These are phyloP conservation scores for Anastrepha ludens DNA, from an alignment of 1,140 invertebrate species.

Conservation along the genomic window DNA sequence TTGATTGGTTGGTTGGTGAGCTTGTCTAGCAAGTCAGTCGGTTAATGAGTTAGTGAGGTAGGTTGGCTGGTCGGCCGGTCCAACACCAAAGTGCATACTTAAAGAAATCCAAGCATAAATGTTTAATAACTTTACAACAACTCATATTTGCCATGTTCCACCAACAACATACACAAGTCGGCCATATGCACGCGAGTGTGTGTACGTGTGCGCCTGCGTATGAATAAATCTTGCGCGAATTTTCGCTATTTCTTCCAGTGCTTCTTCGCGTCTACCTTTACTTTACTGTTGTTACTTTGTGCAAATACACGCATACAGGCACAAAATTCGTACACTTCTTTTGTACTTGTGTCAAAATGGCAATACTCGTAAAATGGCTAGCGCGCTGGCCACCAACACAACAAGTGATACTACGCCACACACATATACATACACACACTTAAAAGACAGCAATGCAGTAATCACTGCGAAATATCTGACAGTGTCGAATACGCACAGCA, in stretches of 20 bases:
- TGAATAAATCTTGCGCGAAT: neutral
- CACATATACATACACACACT: neutral
- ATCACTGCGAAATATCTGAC: neutral
- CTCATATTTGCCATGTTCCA: no score
- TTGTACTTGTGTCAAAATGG: neutral
- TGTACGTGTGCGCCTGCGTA: neutral
- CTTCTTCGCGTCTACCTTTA: neutral
- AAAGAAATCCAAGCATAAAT: neutral
- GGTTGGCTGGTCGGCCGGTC: neutral
- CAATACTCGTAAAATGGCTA: neutral
- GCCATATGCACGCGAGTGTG: neutral
- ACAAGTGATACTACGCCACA: neutral
- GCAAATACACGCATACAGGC: neutral
- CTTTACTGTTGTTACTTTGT: neutral
- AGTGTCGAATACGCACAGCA: neutral
- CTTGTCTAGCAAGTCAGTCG: conserved; percentile 1
- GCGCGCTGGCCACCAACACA: neutral
- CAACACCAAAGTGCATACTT: no score
- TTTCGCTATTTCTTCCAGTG: neutral
- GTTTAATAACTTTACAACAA: neutral
- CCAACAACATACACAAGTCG: no score
- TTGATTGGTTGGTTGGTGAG: neutral
- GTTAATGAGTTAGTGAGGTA: conserved; percentile 34
- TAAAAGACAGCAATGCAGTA: neutral
- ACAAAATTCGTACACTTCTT: neutral